Conservation (phyloP, 2,888 invertebrate species). For the Cosmia pyralina region DNA sequence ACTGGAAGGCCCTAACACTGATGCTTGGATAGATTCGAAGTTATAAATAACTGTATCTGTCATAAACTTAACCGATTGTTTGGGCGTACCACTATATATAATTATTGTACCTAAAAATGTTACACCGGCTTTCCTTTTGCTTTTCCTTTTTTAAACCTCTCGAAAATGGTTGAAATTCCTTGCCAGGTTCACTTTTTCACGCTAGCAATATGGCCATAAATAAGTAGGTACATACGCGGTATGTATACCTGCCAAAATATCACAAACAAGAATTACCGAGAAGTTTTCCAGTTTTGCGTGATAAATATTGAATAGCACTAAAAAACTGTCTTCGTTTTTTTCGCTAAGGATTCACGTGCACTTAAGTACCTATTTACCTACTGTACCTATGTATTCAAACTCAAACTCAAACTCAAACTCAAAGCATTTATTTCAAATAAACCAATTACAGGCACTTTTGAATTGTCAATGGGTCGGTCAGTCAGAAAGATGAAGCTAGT, state of each 20-base stretch:
- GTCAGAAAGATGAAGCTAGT: too few species aligned
- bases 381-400: background rate
- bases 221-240: background rate
- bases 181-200: background rate
- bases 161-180: background rate
- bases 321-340: background rate
- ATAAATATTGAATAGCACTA: conserved; percentile 9
- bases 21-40: too few species aligned
- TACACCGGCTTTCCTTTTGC: too few species aligned
- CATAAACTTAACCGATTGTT: background rate
- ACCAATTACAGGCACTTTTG: too few species aligned
- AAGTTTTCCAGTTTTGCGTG: conserved; percentile 5
- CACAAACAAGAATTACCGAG: background rate
- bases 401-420: too few species aligned
- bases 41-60: background rate
- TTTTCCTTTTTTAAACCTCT: background rate
- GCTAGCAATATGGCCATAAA: background rate
- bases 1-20: too few species aligned
- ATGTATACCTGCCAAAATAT: background rate
- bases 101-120: too few species aligned
- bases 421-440: too few species aligned
- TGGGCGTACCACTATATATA: background rate
- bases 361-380: background rate
- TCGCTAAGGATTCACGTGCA: too few species aligned
- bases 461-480: too few species aligned